Conservation (phyloP, 2,113 vertebrate species). For the Abramis brama region DNA sequence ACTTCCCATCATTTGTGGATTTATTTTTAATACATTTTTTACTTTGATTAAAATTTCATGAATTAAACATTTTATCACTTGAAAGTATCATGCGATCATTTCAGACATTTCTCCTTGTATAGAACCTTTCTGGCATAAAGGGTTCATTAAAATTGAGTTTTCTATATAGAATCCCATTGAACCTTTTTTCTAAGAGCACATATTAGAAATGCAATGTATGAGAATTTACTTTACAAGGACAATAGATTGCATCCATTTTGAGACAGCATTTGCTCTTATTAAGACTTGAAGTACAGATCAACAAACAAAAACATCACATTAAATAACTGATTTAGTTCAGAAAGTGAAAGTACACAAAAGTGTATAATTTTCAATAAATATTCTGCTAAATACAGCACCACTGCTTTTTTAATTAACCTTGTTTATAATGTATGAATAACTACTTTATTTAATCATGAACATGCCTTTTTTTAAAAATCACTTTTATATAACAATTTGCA, state of each 20-base stretch:
- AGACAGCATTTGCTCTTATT: neutral
- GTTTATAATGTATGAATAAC: neutral
- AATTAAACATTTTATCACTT: too few species aligned
- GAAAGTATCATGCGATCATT: too few species aligned
- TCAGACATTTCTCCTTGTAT: too few species aligned
- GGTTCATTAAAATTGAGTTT: too few species aligned
- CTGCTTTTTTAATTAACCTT: slow-evolving; percentile 3
- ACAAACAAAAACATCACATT: neutral
- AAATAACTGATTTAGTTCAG: neutral
- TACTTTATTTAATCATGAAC: neutral
- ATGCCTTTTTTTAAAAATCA: neutral
- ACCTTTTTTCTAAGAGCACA: too few species aligned
- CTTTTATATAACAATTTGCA: neutral
- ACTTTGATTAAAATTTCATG: too few species aligned
- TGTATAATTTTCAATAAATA: neutral
- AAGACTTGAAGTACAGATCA: neutral
- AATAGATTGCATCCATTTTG: neutral
- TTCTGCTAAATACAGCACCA: neutral
- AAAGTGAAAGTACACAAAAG: too few species aligned
- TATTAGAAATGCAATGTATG: neutral
- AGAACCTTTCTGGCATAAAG: too few species aligned
- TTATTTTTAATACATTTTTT: too few species aligned
- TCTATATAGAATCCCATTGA: too few species aligned
- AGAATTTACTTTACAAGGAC: neutral
- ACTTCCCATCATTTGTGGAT: too few species aligned